Base-by-base conservation (phyloP, 2,797 vertebrate genomes). In the Graptemys geographica region DNA sequence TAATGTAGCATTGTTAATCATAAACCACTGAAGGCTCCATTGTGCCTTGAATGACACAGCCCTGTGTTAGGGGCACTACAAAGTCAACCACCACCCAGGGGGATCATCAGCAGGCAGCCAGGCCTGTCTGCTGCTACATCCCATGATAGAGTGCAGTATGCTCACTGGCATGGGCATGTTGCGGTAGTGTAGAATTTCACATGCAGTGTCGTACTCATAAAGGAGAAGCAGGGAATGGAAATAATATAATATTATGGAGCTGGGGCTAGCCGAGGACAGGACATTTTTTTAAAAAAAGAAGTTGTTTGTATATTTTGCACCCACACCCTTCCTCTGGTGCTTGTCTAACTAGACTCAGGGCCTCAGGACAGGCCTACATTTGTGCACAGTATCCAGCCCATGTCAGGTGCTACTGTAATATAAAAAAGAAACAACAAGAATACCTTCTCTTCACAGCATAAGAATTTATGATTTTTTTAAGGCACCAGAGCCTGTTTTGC, bases 1-100 rank as follows among this genome's bases (percentile, higher is more conserved):
- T 95, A 93, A 84, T 82, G 57, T 81, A 86, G 79, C 16, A 90
- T 86, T 62, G 91, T 92, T 93, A 96, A 87, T 90, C 3, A 85
- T 79, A 85, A 88, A 15, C 83, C 78, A 86, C 78, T 85, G 86
- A 79, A 49, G 47, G 47, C 76, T 92, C 72, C 85, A 92, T 95
- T 62, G 59, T 56, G 47, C 81, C 6, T n/a, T 80, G 69, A 31
- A 28, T 37, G 55, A 57, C 15, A 81, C 27, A 81, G 53, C 51
- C 53, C 37, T 81, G 52, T 53, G 5, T 37, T 82, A 21, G 21
- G 94, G 89, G 94, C 86, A 92, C 5, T 33, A 11, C 2, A 94
- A 93, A 95, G 95, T 90, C 55, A 25, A 87, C 0, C 72, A 44
- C 90, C 96, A 94, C 85, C 90, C 87, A 3, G 5, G 57, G 69